These are phyloP conservation scores for Pelecanoides urinatrix DNA, from an alignment of 2,113 vertebrate species.

Conservation along the genomic window DNA sequence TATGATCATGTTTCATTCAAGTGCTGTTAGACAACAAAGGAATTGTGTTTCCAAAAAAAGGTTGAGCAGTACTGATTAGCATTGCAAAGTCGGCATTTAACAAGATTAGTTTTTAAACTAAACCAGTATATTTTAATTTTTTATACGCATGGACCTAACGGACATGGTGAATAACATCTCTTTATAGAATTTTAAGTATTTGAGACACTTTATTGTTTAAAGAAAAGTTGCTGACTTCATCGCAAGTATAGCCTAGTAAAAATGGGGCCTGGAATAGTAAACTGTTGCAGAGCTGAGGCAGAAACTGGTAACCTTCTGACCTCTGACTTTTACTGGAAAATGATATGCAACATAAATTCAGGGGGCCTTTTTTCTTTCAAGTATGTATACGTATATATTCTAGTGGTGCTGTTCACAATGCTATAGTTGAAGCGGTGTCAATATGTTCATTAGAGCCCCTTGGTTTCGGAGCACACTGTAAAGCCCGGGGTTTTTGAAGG, in stretches of 20 bases:
- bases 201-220: constrained; percentile 67
- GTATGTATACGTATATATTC: constrained; percentile 23
- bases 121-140: constrained; percentile 51
- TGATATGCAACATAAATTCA: constrained; percentile 77
- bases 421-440: constrained; percentile 30
- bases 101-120: constrained; percentile 57
- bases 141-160: not conserved
- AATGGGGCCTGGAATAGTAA: constrained; percentile 70
- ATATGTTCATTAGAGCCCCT: constrained; percentile 16
- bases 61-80: constrained; percentile 57
- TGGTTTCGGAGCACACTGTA: constrained; percentile 7
- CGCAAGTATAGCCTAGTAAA: constrained; percentile 69
- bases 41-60: constrained; percentile 62
- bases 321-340: constrained; percentile 79
- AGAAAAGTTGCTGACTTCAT: constrained; percentile 78
- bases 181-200: constrained; percentile 68
- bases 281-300: constrained; percentile 72
- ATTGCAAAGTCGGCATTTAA: constrained; percentile 53
- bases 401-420: not conserved
- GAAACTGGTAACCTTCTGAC: constrained; percentile 75
- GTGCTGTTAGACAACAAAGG: constrained; percentile 66
- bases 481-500: not conserved
- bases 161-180: constrained; percentile 33
- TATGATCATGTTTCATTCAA: constrained; percentile 70
- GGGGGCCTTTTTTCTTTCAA: constrained; percentile 72